Percentiles rank a stretch among this genome's conserved stretches.
These are phyloP conservation scores for Kryptopterus vitreolus DNA, from an alignment of 2,797 vertebrate genomes.

Conservation along the genomic window DNA sequence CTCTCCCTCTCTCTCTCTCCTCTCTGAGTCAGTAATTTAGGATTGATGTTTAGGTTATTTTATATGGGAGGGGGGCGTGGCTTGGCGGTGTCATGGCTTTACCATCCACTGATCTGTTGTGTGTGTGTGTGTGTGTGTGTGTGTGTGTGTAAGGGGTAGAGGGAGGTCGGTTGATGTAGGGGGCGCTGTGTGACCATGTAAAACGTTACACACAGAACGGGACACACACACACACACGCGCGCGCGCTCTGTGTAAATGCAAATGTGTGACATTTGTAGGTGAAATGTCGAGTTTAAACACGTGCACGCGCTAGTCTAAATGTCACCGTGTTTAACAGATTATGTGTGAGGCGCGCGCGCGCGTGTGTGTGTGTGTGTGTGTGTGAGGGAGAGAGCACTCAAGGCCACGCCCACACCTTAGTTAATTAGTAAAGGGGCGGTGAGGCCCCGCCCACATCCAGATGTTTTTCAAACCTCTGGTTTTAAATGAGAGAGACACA, in stretches of 20 bases:
- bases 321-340: background rate
- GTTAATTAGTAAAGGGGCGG: background rate
- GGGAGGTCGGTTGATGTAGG: no score
- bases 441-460: constrained; percentile 14
- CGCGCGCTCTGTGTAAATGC: constrained; percentile 13
- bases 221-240: background rate
- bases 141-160: no score
- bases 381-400: no score
- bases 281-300: constrained; percentile 5
- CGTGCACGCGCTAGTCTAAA: background rate
- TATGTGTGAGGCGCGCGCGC: background rate
- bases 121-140: no score
- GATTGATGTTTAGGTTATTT: no score
- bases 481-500: constrained; percentile 20
- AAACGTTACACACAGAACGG: background rate
- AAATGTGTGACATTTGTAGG: constrained; percentile 19
- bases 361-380: no score
- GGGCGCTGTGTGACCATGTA: background rate
- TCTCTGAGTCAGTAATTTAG: no score
- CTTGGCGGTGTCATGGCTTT: no score
- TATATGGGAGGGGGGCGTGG: no score
- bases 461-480: constrained; percentile 10
- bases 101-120: no score
- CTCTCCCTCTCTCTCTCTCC: no score
- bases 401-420: background rate